Evolutionary conservation across 2,797 vertebrate species (phyloP), one percentile per base, ranked within the genome.

Genomic region (Chaenodraco wilsoni): DNA sequence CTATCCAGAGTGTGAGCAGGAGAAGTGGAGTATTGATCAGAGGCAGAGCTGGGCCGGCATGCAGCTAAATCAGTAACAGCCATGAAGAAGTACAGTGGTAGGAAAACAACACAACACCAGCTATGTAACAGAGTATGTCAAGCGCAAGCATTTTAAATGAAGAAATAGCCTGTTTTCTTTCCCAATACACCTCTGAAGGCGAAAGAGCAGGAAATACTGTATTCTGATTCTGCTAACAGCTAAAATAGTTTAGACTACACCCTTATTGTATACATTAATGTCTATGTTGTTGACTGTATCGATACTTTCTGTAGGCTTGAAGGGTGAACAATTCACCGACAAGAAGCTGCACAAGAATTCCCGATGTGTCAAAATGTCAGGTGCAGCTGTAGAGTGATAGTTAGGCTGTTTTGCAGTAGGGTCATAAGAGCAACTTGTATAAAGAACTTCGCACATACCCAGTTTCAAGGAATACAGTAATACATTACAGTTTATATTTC

Each of bases 11-110:
- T 52, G 76, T 52, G 15, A 85, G 82, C 63, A 57, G 62, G 60
- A 77, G 69, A 80, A 78, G 79, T 64, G 77, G 78, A 76, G 67
- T 85, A 92, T 93, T 85, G 87, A 93, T 92, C 81, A 83, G 62
- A 58, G 48, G 65, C 61, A 65, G 84, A 89, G 82, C 80, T 68
- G 72, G 80, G 72, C 75, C 72, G 80, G 83, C 81, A 74, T 81
- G 72, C 78, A 83, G 70, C 78, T 87, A 74, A 86, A 87, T 86
- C 84, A 87, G 83, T 51, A 82, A 65, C 68, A 49, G 78, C 69
- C 73, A 64, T 60, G 72, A 76, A 83, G 69, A 69, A 68, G 58
- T 52, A 48, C 65, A 69, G 60, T 72, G 63, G 46, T 49, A 73
- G 67, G 69, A 70, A 80, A 76, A 79, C 59, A 79, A 37, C 50